phyloP scores from a whole-genome alignment of 2,797 vertebrate species.

The Capromys pilorides region DNA sequence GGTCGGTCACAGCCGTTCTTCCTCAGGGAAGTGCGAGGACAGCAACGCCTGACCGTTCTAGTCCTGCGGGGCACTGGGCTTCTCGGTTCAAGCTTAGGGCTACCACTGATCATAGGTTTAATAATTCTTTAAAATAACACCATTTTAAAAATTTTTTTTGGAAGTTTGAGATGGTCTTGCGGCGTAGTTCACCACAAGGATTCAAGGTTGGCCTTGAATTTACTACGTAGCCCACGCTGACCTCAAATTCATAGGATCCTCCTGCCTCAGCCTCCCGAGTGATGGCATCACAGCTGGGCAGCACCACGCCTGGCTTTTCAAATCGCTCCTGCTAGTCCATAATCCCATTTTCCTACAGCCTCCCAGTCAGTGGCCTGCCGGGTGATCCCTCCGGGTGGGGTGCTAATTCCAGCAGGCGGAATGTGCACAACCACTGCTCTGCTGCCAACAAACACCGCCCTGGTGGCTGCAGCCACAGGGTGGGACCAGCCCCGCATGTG shows the following conservation, averaged over 20 bases:
- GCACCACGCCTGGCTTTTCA: background rate
- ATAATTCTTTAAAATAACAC: too few relatives aligned
- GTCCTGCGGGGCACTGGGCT: fast-evolving
- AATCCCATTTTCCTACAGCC: background rate
- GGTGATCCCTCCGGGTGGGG: fast-evolving
- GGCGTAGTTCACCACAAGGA: too few relatives aligned
- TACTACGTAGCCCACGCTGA: background rate
- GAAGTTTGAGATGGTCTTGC: background rate
- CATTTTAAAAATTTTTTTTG: background rate
- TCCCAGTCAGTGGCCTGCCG: background rate
- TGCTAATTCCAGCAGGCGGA: background rate
- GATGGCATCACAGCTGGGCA: background rate
- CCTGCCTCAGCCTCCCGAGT: background rate
- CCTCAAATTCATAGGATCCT: background rate
- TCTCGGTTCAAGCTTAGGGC: background rate
- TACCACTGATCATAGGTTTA: background rate
- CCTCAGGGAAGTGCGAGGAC: fast-evolving
- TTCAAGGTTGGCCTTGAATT: background rate
- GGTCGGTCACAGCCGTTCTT: fast-evolving
- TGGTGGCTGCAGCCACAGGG: too few relatives aligned
- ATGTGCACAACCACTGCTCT: fast-evolving
- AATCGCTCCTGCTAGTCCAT: fast-evolving
- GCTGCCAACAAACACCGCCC: fast-evolving
- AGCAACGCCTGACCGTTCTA: fast-evolving
- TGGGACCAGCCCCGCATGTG: fast-evolving